Evolutionary conservation across 1,140 invertebrate species (phyloP), one percentile per base, ranked within the genome.

Genomic region (Atopsyche davidsoni): DNA sequence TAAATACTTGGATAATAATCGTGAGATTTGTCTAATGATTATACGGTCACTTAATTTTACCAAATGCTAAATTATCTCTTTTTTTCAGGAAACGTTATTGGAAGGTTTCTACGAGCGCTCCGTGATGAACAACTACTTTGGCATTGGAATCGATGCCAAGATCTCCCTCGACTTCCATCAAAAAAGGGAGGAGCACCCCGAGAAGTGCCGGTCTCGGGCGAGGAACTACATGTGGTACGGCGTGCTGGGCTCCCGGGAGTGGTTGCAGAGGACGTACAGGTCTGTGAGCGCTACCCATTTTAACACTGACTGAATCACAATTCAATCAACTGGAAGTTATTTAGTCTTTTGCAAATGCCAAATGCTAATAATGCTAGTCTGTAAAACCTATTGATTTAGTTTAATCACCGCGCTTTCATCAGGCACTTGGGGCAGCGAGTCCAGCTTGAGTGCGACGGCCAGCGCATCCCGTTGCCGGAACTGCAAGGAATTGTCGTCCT

Each of bases 101-200:
- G 89, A 93, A 72, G 91, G 92, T 2, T 96, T 92, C 68, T 87
- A 87, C 58, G 95, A 98, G 70, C 83, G 86, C 55, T 94, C 91
- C 56, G 94, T 98, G 1, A 98, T 99, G 95, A 98, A 98, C 66
- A 98, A 98, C 67, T 99, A 99, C 68, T 98, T 98, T 71, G 96
- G 96, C 1, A 98, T 99, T 65, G 96, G 96, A 10, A 92, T 98
- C 38, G 96, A 99, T 76, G 96, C 96, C 1, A 98, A 99, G 71
- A 97, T 99, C 19, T 93, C 92, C 7, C 69, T 98, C 7, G 94
- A 98, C 64, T 98, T 99, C 67, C 96, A 99, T 70, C 92, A 95
- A 61, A 96, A 96, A 68, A 76, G 95, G 21, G 95, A 98, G 66
- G 94, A 97, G 66, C 94, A 98, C 73, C 96, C 96, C 1, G 92